Evolutionary conservation across 2,113 vertebrate species (phyloP), one percentile per base, ranked within the genome.

Genomic region (Chrysochloris asiatica): DNA sequence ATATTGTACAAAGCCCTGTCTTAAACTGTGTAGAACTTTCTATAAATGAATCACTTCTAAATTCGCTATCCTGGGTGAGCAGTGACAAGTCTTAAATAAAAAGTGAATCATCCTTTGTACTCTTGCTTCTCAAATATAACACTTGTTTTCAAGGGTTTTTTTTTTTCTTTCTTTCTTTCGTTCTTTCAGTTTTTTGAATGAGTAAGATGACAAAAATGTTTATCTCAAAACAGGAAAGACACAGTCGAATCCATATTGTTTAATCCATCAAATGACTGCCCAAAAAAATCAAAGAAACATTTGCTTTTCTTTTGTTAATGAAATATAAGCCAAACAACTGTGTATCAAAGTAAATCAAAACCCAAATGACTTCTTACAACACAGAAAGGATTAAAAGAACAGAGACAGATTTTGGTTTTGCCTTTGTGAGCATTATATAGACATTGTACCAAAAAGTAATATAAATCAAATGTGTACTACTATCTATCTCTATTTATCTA

Each of bases 41-140:
- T 95, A 95, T 91, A 89, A 92, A 96, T 98, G 97, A 98, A 97
- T 98, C 96, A 97, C 96, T 97, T 95, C 96, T 97, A 96, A 97
- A 96, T 96, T 88, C 95, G 92, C 92, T 73, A 59, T 59, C 83
- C 80, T 77, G 76, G 93, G 96, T 96, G 94, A 96, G 83, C 90
- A 93, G 94, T 91, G 95, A 90, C 65, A 81, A 91, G 94, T 96
- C 97, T 97, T 96, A 98, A 97, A 97, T 97, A 98, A 97, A 96
- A 96, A 76, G 94, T 95, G 96, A 96, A 96, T 98, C 97, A 98
- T 83, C 92, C 96, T 97, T 96, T 89, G 95, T 93, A 41, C 88
- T 93, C 89, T 96, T 94, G 69, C 84, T 89, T 93, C 83, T 67
- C 63, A 14, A 4, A 85, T 86, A 7, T 89, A 95, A 91, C 94